These are phyloP conservation scores for Vultur gryphus DNA, from an alignment of 2,797 vertebrate genomes.

Conservation along the genomic window DNA sequence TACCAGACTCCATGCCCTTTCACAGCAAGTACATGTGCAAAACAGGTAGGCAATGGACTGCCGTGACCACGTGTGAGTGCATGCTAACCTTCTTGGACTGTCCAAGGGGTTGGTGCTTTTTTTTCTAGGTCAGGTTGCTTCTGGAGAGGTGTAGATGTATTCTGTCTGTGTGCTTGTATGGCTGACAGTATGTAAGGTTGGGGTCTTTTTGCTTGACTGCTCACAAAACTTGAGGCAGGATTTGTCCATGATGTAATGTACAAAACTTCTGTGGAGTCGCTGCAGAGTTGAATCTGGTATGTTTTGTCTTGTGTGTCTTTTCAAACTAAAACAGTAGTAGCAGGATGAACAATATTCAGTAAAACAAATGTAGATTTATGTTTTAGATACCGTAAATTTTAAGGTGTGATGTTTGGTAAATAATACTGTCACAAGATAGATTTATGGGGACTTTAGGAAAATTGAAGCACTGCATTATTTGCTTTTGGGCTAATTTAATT, in stretches of 20 bases:
- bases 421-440: background rate
- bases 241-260: accelerated
- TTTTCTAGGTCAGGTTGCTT: background rate
- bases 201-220: background rate
- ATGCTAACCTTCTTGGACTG: background rate
- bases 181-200: background rate
- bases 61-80: accelerated
- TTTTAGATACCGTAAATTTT: background rate
- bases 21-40: accelerated
- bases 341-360: background rate
- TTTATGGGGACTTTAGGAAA: background rate
- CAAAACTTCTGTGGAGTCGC: background rate
- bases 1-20: accelerated
- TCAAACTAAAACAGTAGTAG: background rate
- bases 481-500: background rate
- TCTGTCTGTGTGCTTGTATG: background rate
- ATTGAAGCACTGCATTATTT: background rate
- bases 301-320: background rate
- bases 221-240: background rate
- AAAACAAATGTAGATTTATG: background rate
- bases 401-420: background rate
- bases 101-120: background rate
- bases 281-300: background rate
- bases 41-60: background rate
- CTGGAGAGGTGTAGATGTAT: background rate